These are phyloP conservation scores for Uria aalge DNA, from an alignment of 2,113 vertebrate genomes.

Conservation along the genomic window DNA sequence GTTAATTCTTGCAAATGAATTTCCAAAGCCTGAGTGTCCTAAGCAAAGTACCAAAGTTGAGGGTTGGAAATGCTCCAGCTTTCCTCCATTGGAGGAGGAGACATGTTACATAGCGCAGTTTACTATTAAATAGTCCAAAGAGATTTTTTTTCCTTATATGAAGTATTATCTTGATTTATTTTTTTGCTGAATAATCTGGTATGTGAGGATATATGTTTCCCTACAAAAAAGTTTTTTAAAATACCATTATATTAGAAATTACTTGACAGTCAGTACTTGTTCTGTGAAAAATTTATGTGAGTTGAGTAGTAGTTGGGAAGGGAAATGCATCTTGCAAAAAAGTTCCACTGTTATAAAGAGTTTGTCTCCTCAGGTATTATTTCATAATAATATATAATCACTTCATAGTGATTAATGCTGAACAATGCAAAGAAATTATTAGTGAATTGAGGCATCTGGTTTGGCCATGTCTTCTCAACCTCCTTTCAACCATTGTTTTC, in stretches of 20 bases:
- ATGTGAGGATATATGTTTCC: background rate
- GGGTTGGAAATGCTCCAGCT: background rate
- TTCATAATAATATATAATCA: background rate
- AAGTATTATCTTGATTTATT: background rate
- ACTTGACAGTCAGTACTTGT: no score
- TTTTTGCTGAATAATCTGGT: background rate
- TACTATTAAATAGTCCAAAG: background rate
- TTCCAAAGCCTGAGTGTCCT: background rate
- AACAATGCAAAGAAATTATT: background rate
- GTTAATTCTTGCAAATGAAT: background rate
- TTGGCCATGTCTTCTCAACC: background rate
- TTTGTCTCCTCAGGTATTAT: background rate
- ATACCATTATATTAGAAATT: background rate
- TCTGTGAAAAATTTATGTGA: background rate
- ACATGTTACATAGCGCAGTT: background rate
- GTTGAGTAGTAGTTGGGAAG: background rate
- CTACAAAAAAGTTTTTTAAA: background rate
- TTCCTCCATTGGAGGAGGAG: background rate
- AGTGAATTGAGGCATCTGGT: background rate
- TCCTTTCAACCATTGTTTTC: background rate
- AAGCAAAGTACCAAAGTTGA: background rate
- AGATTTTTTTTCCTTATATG: background rate
- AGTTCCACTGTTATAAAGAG: background rate
- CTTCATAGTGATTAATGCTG: background rate
- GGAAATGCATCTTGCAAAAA: background rate